Evolutionary conservation across 1,140 invertebrate species (phyloP).

Genomic region (Plectus sambesii): DNA sequence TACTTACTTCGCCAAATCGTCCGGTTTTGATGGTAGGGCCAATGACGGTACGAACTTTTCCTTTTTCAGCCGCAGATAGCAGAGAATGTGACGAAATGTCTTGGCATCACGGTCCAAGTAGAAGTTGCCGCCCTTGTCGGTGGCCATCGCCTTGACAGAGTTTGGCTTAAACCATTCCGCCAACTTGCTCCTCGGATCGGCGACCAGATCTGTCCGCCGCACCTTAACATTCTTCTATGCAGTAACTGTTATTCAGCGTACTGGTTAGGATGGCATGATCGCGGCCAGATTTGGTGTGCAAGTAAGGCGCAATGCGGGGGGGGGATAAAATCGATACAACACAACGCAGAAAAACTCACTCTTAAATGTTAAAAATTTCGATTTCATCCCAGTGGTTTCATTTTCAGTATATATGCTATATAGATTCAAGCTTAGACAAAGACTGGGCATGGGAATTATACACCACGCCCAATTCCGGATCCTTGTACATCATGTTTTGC

Average conservation of each 20-base stretch:
- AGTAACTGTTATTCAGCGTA: too few species aligned
- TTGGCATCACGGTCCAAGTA: conserved; percentile 41
- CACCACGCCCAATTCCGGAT: too few species aligned
- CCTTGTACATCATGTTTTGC: too few species aligned
- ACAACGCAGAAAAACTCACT: background rate
- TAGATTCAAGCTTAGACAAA: conserved; percentile 7
- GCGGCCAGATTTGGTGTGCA: too few species aligned
- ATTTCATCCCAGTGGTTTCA: too few species aligned
- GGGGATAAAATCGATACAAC: too few species aligned
- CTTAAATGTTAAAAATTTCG: conserved; percentile 4
- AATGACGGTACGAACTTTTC: conserved; percentile 39
- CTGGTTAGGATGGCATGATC: too few species aligned
- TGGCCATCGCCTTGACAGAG: conserved; percentile 30
- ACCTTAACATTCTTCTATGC: conserved; percentile 34
- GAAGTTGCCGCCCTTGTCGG: conserved; percentile 42
- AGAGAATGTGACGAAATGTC: conserved; percentile 38
- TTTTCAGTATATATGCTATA: background rate
- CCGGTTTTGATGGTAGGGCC: conserved; percentile 42
- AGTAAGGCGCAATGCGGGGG: too few species aligned
- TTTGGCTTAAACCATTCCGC: conserved; percentile 33
- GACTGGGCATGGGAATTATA: too few species aligned
- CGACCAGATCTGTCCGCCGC: conserved; percentile 38
- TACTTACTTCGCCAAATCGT: conserved; percentile 41
- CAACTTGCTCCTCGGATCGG: conserved; percentile 40
- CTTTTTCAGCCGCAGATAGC: conserved; percentile 42